Percentiles rank a stretch among this genome's conserved stretches.
Conservation (phyloP, 2,888 invertebrate species). For the Temnothorax ravouxi region DNA sequence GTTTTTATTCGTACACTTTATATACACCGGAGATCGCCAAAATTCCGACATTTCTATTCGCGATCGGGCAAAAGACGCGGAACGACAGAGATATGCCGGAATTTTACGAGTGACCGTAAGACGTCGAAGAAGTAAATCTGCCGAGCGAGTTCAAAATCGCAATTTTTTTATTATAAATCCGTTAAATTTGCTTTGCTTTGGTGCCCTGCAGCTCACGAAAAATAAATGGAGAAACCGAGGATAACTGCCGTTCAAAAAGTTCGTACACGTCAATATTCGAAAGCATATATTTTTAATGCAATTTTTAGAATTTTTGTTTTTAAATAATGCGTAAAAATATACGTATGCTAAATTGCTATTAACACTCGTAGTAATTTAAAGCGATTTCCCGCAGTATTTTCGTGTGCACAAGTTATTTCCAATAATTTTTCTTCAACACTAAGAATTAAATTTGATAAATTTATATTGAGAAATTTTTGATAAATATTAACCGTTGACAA, state of each 20-base stretch:
- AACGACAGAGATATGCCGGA: conserved; percentile 20
- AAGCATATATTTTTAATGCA: neutral
- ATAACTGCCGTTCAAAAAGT: too few relatives aligned
- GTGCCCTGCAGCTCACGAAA: neutral
- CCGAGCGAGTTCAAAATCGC: neutral
- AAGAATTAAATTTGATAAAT: neutral
- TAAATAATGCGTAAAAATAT: neutral
- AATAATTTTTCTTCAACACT: neutral
- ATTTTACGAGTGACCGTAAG: conserved; percentile 28
- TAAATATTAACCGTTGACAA: neutral
- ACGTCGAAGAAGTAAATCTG: conserved; percentile 24
- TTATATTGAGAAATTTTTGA: neutral
- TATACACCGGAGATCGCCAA: conserved; percentile 70
- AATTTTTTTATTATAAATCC: conserved; percentile 21
- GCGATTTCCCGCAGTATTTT: neutral
- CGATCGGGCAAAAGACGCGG: conserved; percentile 59
- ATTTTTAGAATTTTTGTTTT: neutral
- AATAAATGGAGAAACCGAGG: neutral
- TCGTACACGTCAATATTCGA: neutral
- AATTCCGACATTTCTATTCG: conserved; percentile 71
- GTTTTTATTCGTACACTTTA: conserved; percentile 73
- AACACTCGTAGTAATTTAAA: neutral
- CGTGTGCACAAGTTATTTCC: neutral
- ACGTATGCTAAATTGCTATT: neutral
- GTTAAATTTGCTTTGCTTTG: neutral